Conservation (phyloP, 2,113 vertebrate genomes). For the Nanorana parkeri region DNA sequence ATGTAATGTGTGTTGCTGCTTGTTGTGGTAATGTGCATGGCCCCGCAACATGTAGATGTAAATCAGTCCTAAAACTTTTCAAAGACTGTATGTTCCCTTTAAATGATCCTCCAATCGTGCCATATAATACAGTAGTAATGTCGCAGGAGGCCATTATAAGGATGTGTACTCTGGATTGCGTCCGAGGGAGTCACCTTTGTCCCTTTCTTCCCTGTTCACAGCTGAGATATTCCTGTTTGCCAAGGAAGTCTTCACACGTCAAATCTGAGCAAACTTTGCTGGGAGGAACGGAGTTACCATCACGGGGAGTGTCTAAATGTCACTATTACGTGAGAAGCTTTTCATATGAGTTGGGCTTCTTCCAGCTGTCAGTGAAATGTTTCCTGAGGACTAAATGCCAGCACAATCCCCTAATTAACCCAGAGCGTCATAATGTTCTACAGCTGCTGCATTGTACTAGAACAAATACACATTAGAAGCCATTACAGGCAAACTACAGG, state of each 20-base stretch:
- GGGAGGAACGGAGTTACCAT: conserved; percentile 11
- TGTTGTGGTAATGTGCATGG: no score
- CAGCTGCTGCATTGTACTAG: no score
- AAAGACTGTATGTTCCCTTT: no score
- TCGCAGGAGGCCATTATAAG: no score
- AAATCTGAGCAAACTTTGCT: neutral
- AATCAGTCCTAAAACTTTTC: no score
- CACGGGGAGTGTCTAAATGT: neutral
- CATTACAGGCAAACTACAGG: no score
- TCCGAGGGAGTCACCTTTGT: conserved; percentile 1
- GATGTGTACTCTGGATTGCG: neutral
- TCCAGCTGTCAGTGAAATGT: neutral
- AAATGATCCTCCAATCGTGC: no score
- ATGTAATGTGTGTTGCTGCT: no score
- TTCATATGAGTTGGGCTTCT: neutral
- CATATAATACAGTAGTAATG: no score
- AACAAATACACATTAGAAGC: no score
- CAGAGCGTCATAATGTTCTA: neutral
- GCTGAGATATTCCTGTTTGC: neutral
- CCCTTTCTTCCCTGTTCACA: neutral
- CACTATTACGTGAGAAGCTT: neutral
- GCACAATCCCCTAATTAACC: neutral
- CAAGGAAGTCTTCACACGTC: conserved; percentile 15
- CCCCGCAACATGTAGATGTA: no score
- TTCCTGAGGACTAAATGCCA: neutral